A percentile compares a stretch with the other conserved stretches of the same genome.
phyloP scores from a whole-genome alignment of 1,140 invertebrate genomes.

The Aethina tumida region DNA sequence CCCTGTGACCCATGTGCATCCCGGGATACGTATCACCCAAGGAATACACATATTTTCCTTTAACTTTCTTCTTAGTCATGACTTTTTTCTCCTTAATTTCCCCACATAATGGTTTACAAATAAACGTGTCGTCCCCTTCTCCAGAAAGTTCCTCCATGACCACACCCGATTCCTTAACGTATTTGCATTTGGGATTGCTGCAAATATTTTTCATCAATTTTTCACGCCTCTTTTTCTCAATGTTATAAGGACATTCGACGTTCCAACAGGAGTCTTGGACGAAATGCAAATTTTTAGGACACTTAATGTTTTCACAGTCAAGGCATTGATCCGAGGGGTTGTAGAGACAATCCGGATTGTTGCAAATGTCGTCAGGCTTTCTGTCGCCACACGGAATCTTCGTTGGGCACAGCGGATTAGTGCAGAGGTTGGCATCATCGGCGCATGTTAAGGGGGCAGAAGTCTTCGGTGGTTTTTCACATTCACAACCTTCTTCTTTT shows the following conservation, averaged over 20 bases:
- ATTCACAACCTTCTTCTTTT: too few relatives aligned
- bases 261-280: constrained; percentile 16
- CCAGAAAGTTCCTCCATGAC: neutral
- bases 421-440: too few relatives aligned
- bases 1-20: constrained; percentile 40
- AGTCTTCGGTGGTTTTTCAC: neutral
- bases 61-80: constrained; percentile 15
- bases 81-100: constrained; percentile 11
- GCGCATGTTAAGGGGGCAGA: too few relatives aligned
- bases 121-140: neutral
- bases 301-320: constrained; percentile 3
- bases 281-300: neutral
- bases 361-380: constrained; percentile 11
- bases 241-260: constrained; percentile 21
- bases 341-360: constrained; percentile 23
- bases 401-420: constrained; percentile 3
- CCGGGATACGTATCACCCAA: constrained; percentile 36
- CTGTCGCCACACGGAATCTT: neutral
- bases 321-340: constrained; percentile 11
- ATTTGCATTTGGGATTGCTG: constrained; percentile 6
- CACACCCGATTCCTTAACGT: neutral
- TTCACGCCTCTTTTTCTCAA: neutral
- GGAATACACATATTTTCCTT: constrained; percentile 25
- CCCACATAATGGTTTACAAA: neutral
- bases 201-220: constrained; percentile 1